Base-by-base conservation (phyloP, 2,113 vertebrate species). In the Ictidomys tridecemlineatus region DNA sequence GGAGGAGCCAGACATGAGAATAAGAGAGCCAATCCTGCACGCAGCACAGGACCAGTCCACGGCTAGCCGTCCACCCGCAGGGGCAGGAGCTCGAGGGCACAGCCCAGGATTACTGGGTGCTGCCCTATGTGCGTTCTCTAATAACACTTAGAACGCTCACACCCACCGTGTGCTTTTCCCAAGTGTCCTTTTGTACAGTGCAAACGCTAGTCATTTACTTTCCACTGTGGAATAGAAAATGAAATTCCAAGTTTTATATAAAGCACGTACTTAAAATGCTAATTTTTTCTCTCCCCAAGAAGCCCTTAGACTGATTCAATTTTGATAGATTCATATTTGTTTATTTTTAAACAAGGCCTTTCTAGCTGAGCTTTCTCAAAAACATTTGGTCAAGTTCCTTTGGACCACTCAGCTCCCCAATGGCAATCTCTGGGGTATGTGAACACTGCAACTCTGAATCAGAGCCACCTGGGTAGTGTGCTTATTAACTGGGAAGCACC, bases 381-480 rank as follows among this genome's bases (percentile, higher is more conserved):
- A 67, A 20, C 18, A 14, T 22, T 37, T 17, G 12, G 3, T 0
- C 13, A n/a, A 8, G 42, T 30, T 16, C n/a, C 89, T 51, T 5
- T 26, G 4, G 79, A 51, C 42, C 37, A 48, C 8, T 9, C 4
- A n/a, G 4, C 1, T 16, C 30, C n/a, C 10, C 13, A 30, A 28
- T 2, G 13, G 26, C 4, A 28, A 34, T 39, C 16, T 3, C 3
- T 12, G 14, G 2, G 1, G 17, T 2, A 12, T 18, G 0, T 61
- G 37, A 39, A 63, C 0, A 30, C 30, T 1, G 32, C 13, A 0
- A 0, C 8, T n/a, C 58, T 17, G 48, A 20, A 20, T 4, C 0
- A 10, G 48, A 70, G 1, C 11, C 22, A 24, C 34, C 13, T 20
- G 61, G 13, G 22, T 0, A 4, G 67, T 4, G 28, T 58, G 0